phyloP scores from a whole-genome alignment of 2,797 vertebrate genomes.

The Phrynocephalus forsythii region DNA sequence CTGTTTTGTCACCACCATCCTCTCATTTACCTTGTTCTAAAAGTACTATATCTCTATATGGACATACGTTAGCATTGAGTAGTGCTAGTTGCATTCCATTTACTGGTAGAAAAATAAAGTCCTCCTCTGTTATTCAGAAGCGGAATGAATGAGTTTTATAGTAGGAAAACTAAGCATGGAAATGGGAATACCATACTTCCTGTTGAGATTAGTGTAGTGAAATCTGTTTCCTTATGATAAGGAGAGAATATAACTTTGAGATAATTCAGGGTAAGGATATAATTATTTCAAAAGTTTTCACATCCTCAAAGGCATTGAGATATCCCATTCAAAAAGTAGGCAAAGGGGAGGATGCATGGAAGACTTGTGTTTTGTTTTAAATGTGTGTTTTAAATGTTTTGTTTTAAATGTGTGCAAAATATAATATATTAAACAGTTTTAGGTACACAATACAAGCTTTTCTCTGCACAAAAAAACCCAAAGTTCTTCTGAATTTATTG shows the following conservation, averaged over 20 bases:
- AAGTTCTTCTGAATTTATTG: no score
- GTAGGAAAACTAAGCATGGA: neutral
- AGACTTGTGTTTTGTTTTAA: no score
- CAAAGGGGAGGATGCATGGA: no score
- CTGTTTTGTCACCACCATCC: no score
- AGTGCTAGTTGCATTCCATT: neutral
- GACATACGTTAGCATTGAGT: neutral
- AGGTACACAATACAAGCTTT: no score
- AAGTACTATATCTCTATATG: neutral
- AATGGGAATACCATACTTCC: neutral
- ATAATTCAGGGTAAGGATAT: neutral
- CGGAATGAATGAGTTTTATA: neutral
- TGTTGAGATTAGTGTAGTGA: neutral
- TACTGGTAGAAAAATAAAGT: neutral
- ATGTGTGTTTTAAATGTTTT: no score
- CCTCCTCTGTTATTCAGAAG: neutral
- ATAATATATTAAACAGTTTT: no score
- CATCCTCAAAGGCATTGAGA: no score
- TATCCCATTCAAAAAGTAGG: no score
- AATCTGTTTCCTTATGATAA: neutral
- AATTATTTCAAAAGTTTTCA: no score
- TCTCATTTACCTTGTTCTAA: neutral
- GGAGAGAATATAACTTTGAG: neutral
- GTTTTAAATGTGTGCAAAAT: no score
- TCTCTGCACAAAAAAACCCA: no score